phyloP scores from a whole-genome alignment of 1,140 invertebrate genomes.

The Solenopsis invicta region DNA sequence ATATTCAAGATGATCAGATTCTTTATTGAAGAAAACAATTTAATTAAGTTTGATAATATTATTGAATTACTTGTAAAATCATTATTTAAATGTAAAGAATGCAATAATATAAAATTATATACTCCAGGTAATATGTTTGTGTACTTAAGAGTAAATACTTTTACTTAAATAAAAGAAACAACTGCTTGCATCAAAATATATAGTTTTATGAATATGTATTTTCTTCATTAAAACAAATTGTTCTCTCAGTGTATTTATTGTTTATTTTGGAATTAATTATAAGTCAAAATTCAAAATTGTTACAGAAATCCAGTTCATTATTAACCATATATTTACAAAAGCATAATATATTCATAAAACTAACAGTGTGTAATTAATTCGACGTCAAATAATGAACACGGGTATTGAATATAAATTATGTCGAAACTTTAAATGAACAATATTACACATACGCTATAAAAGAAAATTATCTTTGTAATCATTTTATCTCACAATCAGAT shows the following conservation, averaged over 20 bases:
- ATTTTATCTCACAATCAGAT: neutral
- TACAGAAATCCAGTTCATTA: neutral
- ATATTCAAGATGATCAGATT: too few species aligned
- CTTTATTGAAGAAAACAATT: too few species aligned
- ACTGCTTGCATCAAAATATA: too few species aligned
- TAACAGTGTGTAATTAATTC: neutral
- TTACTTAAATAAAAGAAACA: too few species aligned
- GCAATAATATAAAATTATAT: too few species aligned
- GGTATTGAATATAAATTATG: neutral
- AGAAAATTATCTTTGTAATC: slow-evolving; percentile 5
- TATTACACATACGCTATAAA: neutral
- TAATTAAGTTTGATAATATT: too few species aligned
- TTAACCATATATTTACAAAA: neutral
- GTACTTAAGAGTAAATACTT: too few species aligned
- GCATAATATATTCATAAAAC: neutral
- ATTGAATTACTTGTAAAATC: too few species aligned
- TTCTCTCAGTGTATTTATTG: neutral
- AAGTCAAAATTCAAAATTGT: neutral
- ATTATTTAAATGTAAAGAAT: too few species aligned
- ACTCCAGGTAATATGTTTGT: too few species aligned
- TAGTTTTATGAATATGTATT: too few species aligned
- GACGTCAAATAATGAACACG: neutral
- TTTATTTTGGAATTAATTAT: neutral
- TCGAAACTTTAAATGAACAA: neutral
- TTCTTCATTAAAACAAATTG: too few species aligned